A percentile compares a stretch with the other conserved stretches of the same genome.
These are phyloP conservation scores for Caenorhabditis auriculariae DNA, from an alignment of 2,888 invertebrate species.

Conservation along the genomic window DNA sequence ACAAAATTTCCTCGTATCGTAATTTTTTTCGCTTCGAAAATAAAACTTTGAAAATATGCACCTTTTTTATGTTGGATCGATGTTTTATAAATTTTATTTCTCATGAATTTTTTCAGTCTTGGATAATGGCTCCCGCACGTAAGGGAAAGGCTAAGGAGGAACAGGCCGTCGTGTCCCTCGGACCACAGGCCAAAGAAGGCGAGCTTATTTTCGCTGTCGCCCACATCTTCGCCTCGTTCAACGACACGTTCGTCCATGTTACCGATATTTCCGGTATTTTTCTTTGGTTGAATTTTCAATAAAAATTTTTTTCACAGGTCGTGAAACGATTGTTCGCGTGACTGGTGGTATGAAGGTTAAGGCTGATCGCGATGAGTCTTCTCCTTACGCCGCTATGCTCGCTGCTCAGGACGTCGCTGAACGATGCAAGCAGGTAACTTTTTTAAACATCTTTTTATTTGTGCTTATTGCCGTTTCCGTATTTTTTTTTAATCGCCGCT, in stretches of 20 bases:
- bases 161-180: constrained; percentile 84
- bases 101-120: constrained; percentile 39
- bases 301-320: constrained; percentile 33
- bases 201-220: constrained; percentile 98
- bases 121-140: constrained; percentile 80
- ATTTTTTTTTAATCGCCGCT: no score
- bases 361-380: constrained; percentile 99
- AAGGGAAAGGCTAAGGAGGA: constrained; percentile 96
- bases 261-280: constrained; percentile 91
- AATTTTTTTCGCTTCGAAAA: no score
- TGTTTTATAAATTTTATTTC: no score
- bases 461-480: no score
- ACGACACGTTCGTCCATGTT: constrained; percentile 99
- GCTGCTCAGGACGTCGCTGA: constrained; percentile 99
- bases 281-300: not conserved
- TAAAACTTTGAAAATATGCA: no score
- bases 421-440: constrained; percentile 83
- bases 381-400: constrained; percentile 99
- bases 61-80: no score
- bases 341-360: constrained; percentile 96
- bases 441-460: no score
- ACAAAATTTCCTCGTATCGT: constrained; percentile 1
- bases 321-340: constrained; percentile 75
- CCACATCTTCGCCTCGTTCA: constrained; percentile 99
- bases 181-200: constrained; percentile 73